These are phyloP conservation scores for Cranoglanis bouderius DNA, from an alignment of 2,113 vertebrate genomes.

Conservation along the genomic window DNA sequence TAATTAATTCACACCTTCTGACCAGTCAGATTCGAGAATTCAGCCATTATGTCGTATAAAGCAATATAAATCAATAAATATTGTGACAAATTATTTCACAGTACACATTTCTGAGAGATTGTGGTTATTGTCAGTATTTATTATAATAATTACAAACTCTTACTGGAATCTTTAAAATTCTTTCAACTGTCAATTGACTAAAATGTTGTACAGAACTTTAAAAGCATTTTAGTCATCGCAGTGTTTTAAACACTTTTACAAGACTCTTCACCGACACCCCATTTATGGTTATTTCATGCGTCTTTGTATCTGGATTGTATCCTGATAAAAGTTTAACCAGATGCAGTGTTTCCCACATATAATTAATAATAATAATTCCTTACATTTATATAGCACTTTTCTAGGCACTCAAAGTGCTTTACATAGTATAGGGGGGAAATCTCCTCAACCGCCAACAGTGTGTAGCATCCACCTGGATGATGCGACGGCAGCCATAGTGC, in stretches of 20 bases:
- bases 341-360: neutral
- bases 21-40: neutral
- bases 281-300: neutral
- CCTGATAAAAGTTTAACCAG: neutral
- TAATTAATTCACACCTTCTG: neutral
- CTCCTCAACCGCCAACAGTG: too few relatives aligned
- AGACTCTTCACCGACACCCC: neutral
- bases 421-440: too few relatives aligned
- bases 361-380: too few relatives aligned
- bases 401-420: too few relatives aligned
- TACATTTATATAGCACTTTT: too few relatives aligned
- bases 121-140: neutral
- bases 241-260: neutral
- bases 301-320: neutral
- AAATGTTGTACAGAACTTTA: neutral
- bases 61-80: neutral
- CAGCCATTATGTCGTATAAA: neutral
- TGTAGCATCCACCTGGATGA: too few relatives aligned
- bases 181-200: too few relatives aligned
- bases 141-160: neutral
- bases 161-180: neutral
- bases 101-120: neutral
- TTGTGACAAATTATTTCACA: neutral
- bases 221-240: neutral
- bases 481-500: too few relatives aligned